phyloP scores from a whole-genome alignment of 2,797 vertebrate species.

The Periophthalmus magnuspinnatus region DNA sequence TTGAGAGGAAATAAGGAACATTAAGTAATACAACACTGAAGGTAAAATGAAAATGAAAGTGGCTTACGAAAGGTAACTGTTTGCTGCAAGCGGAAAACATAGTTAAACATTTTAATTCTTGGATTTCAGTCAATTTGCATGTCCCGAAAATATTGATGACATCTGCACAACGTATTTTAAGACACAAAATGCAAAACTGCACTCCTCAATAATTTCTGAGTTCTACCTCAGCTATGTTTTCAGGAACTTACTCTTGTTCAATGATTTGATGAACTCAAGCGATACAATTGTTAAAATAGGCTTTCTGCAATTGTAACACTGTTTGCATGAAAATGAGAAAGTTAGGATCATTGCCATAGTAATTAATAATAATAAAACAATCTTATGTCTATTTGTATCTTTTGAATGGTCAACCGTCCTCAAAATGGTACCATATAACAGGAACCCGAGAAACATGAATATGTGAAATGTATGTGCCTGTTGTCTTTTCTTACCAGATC shows the following conservation, averaged over 20 bases:
- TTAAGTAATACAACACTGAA: slow-evolving; percentile 8
- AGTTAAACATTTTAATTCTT: background rate
- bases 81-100: background rate
- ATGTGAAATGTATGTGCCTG: background rate
- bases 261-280: background rate
- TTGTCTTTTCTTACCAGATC: background rate
- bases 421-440: too few species aligned
- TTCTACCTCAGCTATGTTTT: background rate
- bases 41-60: slow-evolving; percentile 8
- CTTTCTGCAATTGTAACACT: background rate
- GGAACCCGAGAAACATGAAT: too few species aligned
- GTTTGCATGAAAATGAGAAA: background rate
- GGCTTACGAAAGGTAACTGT: background rate
- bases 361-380: too few species aligned
- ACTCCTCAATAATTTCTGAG: background rate
- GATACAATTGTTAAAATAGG: background rate
- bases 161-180: background rate
- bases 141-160: background rate
- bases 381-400: too few species aligned
- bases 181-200: slow-evolving; percentile 6
- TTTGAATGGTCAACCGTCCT: too few species aligned
- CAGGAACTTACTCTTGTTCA: background rate
- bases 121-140: background rate
- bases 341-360: too few species aligned
- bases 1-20: background rate